Evolutionary conservation across 1,140 invertebrate species (phyloP).

Genomic region (Drosophila teissieri): DNA sequence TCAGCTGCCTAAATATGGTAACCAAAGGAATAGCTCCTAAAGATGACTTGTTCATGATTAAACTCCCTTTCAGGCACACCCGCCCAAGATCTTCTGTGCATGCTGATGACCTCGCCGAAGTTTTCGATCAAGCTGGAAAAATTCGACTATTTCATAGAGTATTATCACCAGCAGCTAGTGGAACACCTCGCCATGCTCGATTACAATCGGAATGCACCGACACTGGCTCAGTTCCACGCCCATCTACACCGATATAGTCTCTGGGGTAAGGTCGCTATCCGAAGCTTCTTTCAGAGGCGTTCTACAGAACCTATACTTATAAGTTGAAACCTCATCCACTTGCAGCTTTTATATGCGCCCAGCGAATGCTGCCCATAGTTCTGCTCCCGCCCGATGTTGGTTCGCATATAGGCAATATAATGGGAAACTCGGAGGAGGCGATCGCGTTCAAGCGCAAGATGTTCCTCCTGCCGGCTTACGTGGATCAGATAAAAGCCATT

Average conservation of each 20-base stretch:
- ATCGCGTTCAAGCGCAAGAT: constrained; percentile 63
- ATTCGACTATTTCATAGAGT: constrained; percentile 76
- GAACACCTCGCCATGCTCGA: constrained; percentile 56
- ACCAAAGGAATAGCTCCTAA: not conserved
- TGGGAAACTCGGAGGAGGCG: constrained; percentile 61
- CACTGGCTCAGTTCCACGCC: constrained; percentile 56
- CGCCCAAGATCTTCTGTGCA: constrained; percentile 79
- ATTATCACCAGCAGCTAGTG: constrained; percentile 67
- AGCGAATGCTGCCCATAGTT: constrained; percentile 66
- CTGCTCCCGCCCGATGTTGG: constrained; percentile 55
- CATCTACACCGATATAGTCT: constrained; percentile 58
- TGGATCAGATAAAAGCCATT: constrained; percentile 64
- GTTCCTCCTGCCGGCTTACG: constrained; percentile 63
- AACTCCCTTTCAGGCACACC: constrained; percentile 58
- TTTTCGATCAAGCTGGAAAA: constrained; percentile 60
- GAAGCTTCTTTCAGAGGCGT: constrained; percentile 1
- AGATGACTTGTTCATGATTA: no score
- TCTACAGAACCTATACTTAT: not conserved
- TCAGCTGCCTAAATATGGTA: constrained; percentile 75
- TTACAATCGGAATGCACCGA: constrained; percentile 56
- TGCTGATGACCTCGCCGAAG: constrained; percentile 69
- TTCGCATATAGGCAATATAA: constrained; percentile 64
- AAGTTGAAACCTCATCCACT: constrained; percentile 7
- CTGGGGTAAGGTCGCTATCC: constrained; percentile 56
- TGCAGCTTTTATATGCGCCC: constrained; percentile 66